Evolutionary conservation across 1,140 invertebrate genomes (phyloP), one percentile per base, ranked within the genome.

Genomic region (Pararge aegeria): DNA sequence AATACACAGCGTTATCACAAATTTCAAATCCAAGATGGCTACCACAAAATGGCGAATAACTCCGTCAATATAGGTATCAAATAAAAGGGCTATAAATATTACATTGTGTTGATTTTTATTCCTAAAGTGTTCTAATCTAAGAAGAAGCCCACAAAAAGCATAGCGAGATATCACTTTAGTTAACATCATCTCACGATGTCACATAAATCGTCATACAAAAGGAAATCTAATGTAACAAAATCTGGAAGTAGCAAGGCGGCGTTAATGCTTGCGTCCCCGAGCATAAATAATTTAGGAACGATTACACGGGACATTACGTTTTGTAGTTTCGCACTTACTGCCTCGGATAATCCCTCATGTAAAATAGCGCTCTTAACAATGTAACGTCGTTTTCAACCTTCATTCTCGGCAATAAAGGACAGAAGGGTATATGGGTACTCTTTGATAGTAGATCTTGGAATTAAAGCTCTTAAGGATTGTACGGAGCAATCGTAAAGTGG

Each of bases 281-380:
- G 53, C 52, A 61, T 66, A 51, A 61, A 66, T 66, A 61, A 66
- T 66, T 66, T 61, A 61, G 54, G 30, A 53, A 40, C 58, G 58
- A 66, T 66, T 66, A 66, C 34, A 61, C 58, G 63, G 58, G 13
- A 61, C 63, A 66, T 66, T 66, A 66, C 58, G 59, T 66, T 57
- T 66, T 48, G 63, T 66, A 66, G 58, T 66, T 61, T 66, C 63
- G 50, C 63, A 61, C 54, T 66, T 61, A 61, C 63, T 50, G 55
- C 61, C 53, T 56, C 48, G 42, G 51, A 61, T 61, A 61, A 61
- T 55, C 53, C 59, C 59, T 51, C 52, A 42, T 58, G 55, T 64
- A 51, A 56, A 56, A 55, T 55, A 55, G 34, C 40, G 38, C 27
- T 18, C 21, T 27, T 15, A 7, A 30, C 44, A 16, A 37, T 19